Evolutionary conservation across 2,888 invertebrate genomes (phyloP), one percentile per base, ranked within the genome.

Genomic region (Nomada lathburiana): DNA sequence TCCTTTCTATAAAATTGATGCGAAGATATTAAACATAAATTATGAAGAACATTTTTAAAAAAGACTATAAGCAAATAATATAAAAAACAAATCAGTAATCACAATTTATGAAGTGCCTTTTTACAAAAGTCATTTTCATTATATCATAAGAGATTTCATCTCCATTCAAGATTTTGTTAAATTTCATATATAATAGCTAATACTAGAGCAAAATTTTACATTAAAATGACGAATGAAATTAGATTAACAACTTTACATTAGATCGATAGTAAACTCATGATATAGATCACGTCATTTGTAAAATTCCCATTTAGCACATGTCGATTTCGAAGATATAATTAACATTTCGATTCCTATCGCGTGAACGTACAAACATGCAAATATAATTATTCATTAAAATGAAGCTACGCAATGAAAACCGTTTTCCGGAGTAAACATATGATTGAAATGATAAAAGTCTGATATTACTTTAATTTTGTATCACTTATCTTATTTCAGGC

Each of bases 301-400:
- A 36, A 36, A 70, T 47, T 26, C 29, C 3, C 23, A 60, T 79
- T 79, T 73, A 70, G 1, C 16, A 50, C 13, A 18, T 70, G 47
- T n/a, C 36, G 1, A 4, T 52, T 70, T 74, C 52, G 44, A 67
- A 52, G 63, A 57, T 2, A 36, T 3, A 57, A 42, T 26, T 62
- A 36, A 52, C 53, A 59, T 73, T 63, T 73, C 36, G 23, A 44
- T 57, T 72, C 42, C 26, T 44, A 36, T 60, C 64, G 29, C 10
- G 74, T 3, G 29, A 26, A 73, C 70, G 53, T 53, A 80, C 55
- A 59, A 64, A 53, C 52, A 64, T 76, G 29, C 23, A 59, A 36
- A 82, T 67, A 72, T 76, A 63, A 55, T 57, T 68, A 2, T 36
- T 73, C 60, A 76, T 55, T 55, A 47, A 74, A 68, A 60, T 64